Evolutionary conservation across 2,113 vertebrate genomes (phyloP), one percentile per base, ranked within the genome.

Genomic region (Petromus typicus): DNA sequence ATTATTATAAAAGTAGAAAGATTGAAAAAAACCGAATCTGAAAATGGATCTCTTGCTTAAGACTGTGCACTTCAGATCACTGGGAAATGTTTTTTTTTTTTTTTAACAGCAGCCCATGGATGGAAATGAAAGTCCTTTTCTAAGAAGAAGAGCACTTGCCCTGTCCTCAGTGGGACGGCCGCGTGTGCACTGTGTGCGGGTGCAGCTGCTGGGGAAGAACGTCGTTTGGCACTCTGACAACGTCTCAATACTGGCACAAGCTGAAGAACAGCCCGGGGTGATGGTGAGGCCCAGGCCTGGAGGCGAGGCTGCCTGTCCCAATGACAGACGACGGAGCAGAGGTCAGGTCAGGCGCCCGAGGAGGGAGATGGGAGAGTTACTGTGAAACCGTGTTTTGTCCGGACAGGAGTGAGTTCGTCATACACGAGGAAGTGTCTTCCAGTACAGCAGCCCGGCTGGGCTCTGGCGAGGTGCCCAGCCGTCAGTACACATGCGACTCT

Each of bases 401-500:
- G n/a, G 96, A 95, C 97, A 97, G 97, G 95, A 56, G 76, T 93
- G 95, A 90, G 51, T 90, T 94, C 73, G 4, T 27, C 43, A 51
- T 64, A 90, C 96, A 91, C 93, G 91, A 97, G 96, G 88, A 89
- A 95, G 94, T 0, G 95, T 98, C 98, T 90, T 96, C 97, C 97
- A 95, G 92, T 98, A 98, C 95, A 97, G 93, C 97, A 96, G 97
- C 97, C 96, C 94, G 87, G 97, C 97, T 94, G 95, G 90, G 71
- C 93, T 37, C 66, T 79, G 10, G 27, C 40, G 73, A 0, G 54
- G 88, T 4, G 40, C 96, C 79, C 37, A 48, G 97, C 89, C 59
- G 1, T 99, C 99, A 99, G 69, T 99, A 99, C 97, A 98, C 79
- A 0, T 99, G 99, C 56, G 99, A 97, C 95, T 99, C 99, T 97